Evolutionary conservation across 2,113 vertebrate genomes (phyloP), one percentile per base, ranked within the genome.

Genomic region (Condylura cristata): DNA sequence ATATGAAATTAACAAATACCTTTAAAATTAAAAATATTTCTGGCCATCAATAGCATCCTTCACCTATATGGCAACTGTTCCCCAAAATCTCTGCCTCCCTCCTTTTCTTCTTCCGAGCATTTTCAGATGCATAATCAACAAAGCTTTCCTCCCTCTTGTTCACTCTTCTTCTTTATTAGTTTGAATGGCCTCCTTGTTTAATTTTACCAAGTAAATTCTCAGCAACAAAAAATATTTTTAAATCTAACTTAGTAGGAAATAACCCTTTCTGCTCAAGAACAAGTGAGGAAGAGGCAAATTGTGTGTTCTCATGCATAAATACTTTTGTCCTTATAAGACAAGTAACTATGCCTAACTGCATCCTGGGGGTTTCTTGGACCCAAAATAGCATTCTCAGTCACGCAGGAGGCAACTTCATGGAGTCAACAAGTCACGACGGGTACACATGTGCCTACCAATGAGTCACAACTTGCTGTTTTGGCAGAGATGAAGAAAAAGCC

Each of bases 241-340:
- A 86, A 95, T 80, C 76, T 81, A 95, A 89, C 76, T 86, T 87
- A 76, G n/a, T 80, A 94, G 89, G 56, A 83, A 94, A 86, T 61
- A 66, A 87, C 91, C 24, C 70, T 89, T 63, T 83, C 61, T n/a
- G 76, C 32, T 89, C 87, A 51, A 44, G n/a, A 70, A 78, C 90
- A 89, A 89, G 48, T 75, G 9, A 24, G 24, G 17, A 78, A 94
- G 80, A 91, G 44, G 61, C 84, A 94, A 91, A 93, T 58, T 46
- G 48, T 93, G 84, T 97, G 80, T 81, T 93, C 76, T 95, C 66
- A 76, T 78, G 94, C 71, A 93, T 91, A 96, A 87, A 87, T 83
- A 87, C 66, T 89, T 94, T 66, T 72, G 71, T 82, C 30, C 63
- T 91, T 63, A 32, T 72, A 84, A 83, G 28, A 75, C 66, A 85